These are phyloP conservation scores for Drosophila ohnishii DNA, from an alignment of 1,140 invertebrate species.

Conservation along the genomic window DNA sequence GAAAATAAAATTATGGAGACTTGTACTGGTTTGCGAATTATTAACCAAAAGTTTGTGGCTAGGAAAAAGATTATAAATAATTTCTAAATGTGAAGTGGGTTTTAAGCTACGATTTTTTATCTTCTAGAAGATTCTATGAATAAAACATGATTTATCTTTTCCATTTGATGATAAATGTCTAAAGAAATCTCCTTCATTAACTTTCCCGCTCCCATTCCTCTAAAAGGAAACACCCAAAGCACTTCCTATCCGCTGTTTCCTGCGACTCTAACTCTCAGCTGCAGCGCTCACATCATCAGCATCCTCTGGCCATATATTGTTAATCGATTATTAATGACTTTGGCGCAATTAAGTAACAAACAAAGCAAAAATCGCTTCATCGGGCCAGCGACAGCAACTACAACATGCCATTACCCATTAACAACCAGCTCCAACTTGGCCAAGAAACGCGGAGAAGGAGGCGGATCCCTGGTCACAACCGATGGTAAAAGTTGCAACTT, in stretches of 20 bases:
- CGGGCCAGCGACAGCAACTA: constrained; percentile 33
- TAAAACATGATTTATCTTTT: constrained; percentile 16
- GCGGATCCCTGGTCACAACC: constrained; percentile 26
- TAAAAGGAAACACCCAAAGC: constrained; percentile 20
- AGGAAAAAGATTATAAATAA: background rate
- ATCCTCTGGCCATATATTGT: constrained; percentile 45
- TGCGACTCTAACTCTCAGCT: background rate
- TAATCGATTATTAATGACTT: constrained; percentile 82
- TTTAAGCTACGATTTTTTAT: background rate
- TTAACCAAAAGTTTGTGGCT: background rate
- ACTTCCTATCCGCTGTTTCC: constrained; percentile 29
- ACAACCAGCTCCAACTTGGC: constrained; percentile 33
- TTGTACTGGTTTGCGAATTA: background rate
- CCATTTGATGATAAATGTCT: constrained; percentile 11
- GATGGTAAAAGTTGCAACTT: constrained; percentile 70
- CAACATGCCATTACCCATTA: constrained; percentile 60
- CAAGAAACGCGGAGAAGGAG: constrained; percentile 21
- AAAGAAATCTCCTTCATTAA: background rate
- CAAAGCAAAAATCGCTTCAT: constrained; percentile 63
- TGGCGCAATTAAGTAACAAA: constrained; percentile 76
- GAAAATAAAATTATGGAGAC: background rate
- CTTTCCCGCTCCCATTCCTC: constrained; percentile 2
- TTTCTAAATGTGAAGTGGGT: background rate
- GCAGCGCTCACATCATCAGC: constrained; percentile 6
- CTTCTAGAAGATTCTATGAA: background rate